Evolutionary conservation across 2,888 invertebrate species (phyloP).

Genomic region (Apoderus coryli): DNA sequence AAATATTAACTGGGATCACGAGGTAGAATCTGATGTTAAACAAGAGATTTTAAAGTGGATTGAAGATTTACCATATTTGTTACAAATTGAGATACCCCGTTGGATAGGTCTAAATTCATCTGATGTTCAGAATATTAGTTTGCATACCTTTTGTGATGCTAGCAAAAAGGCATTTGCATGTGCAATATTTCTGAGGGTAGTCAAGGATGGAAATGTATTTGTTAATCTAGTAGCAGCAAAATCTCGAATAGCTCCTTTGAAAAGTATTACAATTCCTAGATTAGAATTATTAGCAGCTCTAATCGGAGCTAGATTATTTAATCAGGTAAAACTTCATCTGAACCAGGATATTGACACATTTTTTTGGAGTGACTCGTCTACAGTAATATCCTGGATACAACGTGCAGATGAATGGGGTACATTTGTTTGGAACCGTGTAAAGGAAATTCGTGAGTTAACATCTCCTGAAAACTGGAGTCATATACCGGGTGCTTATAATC

Average conservation of each 20-base stretch:
- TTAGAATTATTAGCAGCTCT: conserved; percentile 21
- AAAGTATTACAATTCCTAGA: conserved; percentile 20
- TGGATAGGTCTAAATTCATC: conserved; percentile 6
- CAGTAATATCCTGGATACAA: conserved; percentile 20
- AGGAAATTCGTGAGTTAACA: conserved; percentile 19
- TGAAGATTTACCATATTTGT: conserved; percentile 6
- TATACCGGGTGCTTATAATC: conserved; percentile 22
- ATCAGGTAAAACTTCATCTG: conserved; percentile 4
- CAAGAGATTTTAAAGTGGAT: too few relatives aligned
- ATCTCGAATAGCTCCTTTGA: conserved; percentile 19
- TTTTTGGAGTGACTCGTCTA: conserved; percentile 20
- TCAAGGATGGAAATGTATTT: conserved; percentile 3
- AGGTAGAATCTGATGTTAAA: too few relatives aligned
- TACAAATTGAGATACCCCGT: conserved; percentile 9
- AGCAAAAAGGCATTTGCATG: conserved; percentile 20
- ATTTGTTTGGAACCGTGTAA: conserved; percentile 21
- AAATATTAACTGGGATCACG: too few relatives aligned
- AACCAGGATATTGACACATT: neutral
- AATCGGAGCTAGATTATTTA: conserved; percentile 19
- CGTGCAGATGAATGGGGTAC: conserved; percentile 17
- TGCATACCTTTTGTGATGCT: conserved; percentile 18
- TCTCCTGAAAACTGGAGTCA: conserved; percentile 18
- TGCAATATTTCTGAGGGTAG: conserved; percentile 10
- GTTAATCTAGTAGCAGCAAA: conserved; percentile 15
- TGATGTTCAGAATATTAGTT: conserved; percentile 4